Evolutionary conservation across 2,888 invertebrate genomes (phyloP).

Genomic region (Nomada goodeniana): DNA sequence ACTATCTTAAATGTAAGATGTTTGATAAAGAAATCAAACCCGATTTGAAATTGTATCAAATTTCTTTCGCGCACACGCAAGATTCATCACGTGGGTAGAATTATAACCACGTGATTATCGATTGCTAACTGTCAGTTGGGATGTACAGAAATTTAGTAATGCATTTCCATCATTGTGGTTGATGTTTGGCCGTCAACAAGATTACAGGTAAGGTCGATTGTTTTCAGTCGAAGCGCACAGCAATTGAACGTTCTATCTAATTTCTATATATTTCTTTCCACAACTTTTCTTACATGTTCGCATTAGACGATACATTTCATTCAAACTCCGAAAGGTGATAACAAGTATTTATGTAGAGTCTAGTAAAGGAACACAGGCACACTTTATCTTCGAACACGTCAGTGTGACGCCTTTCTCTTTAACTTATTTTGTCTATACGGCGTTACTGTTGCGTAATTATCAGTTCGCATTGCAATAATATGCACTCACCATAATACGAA

Average conservation of each 20-base stretch:
- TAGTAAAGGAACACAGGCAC: too few species aligned
- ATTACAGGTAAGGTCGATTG: slow-evolving; percentile 40
- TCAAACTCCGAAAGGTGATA: background rate
- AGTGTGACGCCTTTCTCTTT: slow-evolving; percentile 2
- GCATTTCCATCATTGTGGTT: slow-evolving; percentile 46
- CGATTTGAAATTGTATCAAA: slow-evolving; percentile 11
- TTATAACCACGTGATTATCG: slow-evolving; percentile 58
- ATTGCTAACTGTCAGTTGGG: slow-evolving; percentile 51
- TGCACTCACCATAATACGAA: slow-evolving; percentile 14
- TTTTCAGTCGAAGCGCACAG: background rate
- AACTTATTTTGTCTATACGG: slow-evolving; percentile 1
- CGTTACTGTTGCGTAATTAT: slow-evolving; percentile 3
- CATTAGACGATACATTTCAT: background rate
- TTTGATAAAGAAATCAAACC: background rate
- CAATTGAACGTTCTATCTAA: too few species aligned
- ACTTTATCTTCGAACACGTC: background rate
- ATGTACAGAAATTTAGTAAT: slow-evolving; percentile 50
- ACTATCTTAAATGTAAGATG: background rate
- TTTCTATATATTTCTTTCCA: background rate
- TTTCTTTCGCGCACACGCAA: slow-evolving; percentile 20
- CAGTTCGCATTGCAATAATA: background rate
- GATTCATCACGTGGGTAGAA: slow-evolving; percentile 24
- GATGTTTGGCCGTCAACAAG: slow-evolving; percentile 26
- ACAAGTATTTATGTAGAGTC: background rate
- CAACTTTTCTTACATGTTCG: background rate